Percentiles rank a stretch among this genome's conserved stretches.
Evolutionary conservation across 2,113 vertebrate genomes (phyloP).

Genomic region (Sturnus vulgaris): DNA sequence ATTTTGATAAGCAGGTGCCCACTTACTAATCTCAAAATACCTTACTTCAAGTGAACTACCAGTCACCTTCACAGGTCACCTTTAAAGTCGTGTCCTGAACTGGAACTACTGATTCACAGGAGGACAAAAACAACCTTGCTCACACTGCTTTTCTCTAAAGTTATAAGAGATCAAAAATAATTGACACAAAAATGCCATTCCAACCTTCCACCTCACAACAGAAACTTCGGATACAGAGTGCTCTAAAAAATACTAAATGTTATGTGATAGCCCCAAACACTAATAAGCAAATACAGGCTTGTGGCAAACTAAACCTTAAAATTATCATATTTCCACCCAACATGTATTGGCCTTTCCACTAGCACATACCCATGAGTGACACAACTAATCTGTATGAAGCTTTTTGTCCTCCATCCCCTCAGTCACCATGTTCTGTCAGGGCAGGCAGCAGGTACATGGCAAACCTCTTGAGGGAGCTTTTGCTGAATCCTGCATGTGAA

Average conservation of each 20-base stretch:
- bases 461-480: not conserved
- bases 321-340: not conserved
- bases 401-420: not conserved
- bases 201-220: not conserved
- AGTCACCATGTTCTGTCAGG: not conserved
- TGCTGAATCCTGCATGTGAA: not conserved
- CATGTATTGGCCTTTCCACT: rapidly evolving
- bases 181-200: not conserved
- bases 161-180: not conserved
- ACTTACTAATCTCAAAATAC: not conserved
- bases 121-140: not conserved
- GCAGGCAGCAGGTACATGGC: not conserved
- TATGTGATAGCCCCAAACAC: rapidly evolving
- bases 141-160: not conserved
- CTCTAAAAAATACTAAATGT: not conserved
- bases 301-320: not conserved
- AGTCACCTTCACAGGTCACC: not conserved
- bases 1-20: not conserved
- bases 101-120: not conserved
- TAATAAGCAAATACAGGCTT: not conserved
- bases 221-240: not conserved
- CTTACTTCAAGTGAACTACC: not conserved
- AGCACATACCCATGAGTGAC: not conserved
- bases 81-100: not conserved
- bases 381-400: not conserved